These are phyloP conservation scores for Yponomeuta evonymella DNA, from an alignment of 2,888 invertebrate species.

Conservation along the genomic window DNA sequence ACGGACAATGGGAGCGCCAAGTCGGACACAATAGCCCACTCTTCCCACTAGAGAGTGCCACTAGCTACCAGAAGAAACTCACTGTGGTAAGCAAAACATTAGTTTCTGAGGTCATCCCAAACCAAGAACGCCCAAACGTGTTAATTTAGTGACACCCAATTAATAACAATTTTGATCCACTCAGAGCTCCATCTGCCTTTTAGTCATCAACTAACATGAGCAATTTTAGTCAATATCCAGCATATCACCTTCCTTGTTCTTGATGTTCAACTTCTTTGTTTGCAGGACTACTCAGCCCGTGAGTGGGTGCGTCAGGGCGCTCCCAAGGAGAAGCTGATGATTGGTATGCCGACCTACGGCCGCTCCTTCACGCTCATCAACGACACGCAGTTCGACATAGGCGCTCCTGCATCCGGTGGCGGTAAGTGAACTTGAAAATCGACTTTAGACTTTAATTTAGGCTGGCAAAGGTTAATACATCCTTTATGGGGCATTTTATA, in stretches of 20 bases:
- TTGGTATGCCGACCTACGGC: slow-evolving; percentile 96
- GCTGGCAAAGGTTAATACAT: too few species aligned
- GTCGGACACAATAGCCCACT: slow-evolving; percentile 96
- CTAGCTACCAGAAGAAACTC: slow-evolving; percentile 93
- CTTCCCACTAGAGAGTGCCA: slow-evolving; percentile 91
- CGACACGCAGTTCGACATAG: slow-evolving; percentile 92
- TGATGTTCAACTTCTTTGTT: slow-evolving; percentile 20
- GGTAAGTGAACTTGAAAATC: slow-evolving; percentile 62
- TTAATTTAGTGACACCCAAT: too few species aligned
- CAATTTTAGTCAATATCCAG: too few species aligned
- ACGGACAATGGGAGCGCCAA: slow-evolving; percentile 95
- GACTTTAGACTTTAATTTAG: too few species aligned
- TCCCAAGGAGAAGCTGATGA: slow-evolving; percentile 94
- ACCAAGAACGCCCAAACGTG: too few species aligned
- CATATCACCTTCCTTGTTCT: too few species aligned
- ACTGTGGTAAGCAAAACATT: slow-evolving; percentile 82
- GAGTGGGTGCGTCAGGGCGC: slow-evolving; percentile 96
- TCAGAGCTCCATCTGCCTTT: too few species aligned
- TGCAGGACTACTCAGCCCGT: slow-evolving; percentile 90
- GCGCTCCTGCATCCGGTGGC: slow-evolving; percentile 92
- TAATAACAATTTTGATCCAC: too few species aligned
- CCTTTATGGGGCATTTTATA: too few species aligned
- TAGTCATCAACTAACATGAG: too few species aligned
- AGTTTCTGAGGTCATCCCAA: too few species aligned
- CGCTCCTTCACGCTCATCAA: slow-evolving; percentile 92